Evolutionary conservation across 2,888 invertebrate genomes (phyloP).

Genomic region (Meandrusa payeni): DNA sequence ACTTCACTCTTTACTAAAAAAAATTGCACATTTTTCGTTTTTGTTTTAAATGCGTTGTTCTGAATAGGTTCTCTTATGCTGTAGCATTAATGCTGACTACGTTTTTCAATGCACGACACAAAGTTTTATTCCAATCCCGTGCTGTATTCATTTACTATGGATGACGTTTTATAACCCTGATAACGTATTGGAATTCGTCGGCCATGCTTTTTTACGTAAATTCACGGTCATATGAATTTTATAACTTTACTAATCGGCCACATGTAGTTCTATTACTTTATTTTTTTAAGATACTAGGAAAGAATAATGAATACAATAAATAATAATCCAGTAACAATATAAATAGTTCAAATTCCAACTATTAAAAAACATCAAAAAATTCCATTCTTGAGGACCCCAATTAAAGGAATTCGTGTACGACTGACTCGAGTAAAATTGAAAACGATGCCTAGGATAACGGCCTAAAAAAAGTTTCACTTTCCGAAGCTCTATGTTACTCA

Average conservation of each 20-base stretch:
- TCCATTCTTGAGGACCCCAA: too few species aligned
- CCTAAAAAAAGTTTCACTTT: too few species aligned
- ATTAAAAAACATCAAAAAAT: too few species aligned
- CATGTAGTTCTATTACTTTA: neutral
- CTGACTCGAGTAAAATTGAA: too few species aligned
- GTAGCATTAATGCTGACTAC: conserved; percentile 34
- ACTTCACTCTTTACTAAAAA: too few species aligned
- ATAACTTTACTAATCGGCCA: conserved; percentile 15
- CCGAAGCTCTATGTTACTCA: too few species aligned
- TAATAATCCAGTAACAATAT: too few species aligned
- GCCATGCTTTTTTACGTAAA: conserved; percentile 16
- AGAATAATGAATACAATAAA: too few species aligned
- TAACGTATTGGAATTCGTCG: conserved; percentile 29
- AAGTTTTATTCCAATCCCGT: conserved; percentile 51
- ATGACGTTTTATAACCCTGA: conserved; percentile 41
- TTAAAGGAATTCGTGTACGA: too few species aligned
- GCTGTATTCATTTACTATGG: conserved; percentile 36
- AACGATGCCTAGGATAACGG: too few species aligned
- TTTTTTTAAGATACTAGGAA: too few species aligned
- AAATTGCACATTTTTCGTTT: conserved; percentile 35
- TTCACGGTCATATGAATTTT: conserved; percentile 22
- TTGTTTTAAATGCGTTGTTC: neutral
- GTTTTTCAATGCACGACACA: conserved; percentile 33
- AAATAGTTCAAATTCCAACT: too few species aligned
- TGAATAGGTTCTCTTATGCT: conserved; percentile 12